Evolutionary conservation across 2,113 vertebrate genomes (phyloP), one percentile per base, ranked within the genome.

Genomic region (Motacilla tschutschensis): DNA sequence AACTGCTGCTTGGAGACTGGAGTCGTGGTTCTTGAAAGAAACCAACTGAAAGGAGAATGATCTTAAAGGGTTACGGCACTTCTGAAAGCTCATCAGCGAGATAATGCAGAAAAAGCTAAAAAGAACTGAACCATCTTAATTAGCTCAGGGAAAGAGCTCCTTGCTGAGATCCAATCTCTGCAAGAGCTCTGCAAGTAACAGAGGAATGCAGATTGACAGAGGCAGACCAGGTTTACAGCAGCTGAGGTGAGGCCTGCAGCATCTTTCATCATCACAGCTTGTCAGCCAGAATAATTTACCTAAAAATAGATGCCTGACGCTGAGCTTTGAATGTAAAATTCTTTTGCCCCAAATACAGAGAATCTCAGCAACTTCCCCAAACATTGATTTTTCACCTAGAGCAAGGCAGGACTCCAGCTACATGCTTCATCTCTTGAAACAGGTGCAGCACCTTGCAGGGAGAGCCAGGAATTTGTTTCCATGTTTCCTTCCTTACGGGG

Each of bases 221-320:
- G 63, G 66, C 66, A 71, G 47, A 54, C 16, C 2, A 22, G 54
- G 80, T 83, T 75, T 84, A 82, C 43, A 76, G 85, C 54, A 72
- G 74, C 67, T 44, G 18, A 91, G 92, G 85, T 95, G 75, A 65
- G 59, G 53, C 78, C 77, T 72, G 83, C 77, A 81, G 87, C 76
- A 75, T 91, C 88, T 83, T 93, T 88, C 78, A 92, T 89, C 77
- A 84, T 86, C 84, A 40, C 62, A 86, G 88, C 64, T 77, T 87
- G 86, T 79, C 91, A 86, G 66, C 24, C 60, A 55, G 88, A 82
- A 92, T 82, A 79, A 89, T 86, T 82, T 55, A 73, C 83, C 92
- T 92, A 91, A 92, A 95, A 94, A 93, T 88, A 91, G 79, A 83
- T 66, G 36, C 44, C 47, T 81, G 88, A 70, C 76, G 58, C 73